These are phyloP conservation scores for Lontra canadensis DNA, from an alignment of 2,113 vertebrate genomes.

Conservation along the genomic window DNA sequence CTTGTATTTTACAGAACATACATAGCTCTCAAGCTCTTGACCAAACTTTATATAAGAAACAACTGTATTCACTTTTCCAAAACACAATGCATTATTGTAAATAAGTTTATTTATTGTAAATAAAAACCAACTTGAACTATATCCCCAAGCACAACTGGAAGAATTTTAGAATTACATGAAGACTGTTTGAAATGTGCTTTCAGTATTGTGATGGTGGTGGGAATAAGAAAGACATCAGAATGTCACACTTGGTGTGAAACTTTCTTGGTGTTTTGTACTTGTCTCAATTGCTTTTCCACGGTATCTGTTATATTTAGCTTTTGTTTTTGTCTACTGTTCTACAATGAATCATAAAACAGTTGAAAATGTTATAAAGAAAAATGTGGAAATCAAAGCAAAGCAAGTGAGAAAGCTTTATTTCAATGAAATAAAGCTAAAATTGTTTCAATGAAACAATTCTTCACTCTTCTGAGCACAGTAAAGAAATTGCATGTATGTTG, in stretches of 20 bases:
- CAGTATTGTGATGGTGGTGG: background rate
- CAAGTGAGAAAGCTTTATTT: background rate
- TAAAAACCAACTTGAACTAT: accelerated
- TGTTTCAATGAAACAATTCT: background rate
- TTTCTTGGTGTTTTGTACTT: background rate
- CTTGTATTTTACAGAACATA: background rate
- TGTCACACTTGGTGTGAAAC: background rate
- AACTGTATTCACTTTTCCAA: background rate
- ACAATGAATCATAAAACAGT: background rate
- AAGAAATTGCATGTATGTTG: background rate
- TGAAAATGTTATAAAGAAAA: background rate
- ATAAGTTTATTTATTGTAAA: background rate
- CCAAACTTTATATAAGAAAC: background rate
- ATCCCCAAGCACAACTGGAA: background rate
- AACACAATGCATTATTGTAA: background rate
- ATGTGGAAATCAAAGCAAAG: background rate
- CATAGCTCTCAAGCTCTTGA: background rate
- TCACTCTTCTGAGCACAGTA: background rate
- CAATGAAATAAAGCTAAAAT: background rate
- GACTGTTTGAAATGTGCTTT: background rate
- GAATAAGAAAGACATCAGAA: background rate
- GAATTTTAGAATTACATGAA: background rate
- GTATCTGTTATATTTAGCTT: background rate
- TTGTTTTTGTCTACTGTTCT: background rate
- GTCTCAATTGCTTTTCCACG: background rate